phyloP scores from a whole-genome alignment of 2,888 invertebrate genomes.

The Teleiodes luculella region DNA sequence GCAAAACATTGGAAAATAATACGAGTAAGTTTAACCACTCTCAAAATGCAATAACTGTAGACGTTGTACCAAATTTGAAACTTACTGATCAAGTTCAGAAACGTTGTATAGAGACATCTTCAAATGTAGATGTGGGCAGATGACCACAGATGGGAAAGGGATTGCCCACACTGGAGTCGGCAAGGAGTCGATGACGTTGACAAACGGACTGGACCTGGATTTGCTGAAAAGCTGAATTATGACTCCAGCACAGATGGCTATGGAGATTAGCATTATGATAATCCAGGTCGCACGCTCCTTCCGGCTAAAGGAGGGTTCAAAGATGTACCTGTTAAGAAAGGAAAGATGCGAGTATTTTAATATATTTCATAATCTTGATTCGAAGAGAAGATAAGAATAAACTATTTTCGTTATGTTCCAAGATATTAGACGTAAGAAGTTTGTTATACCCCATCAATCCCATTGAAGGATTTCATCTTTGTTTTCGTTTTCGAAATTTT shows the following conservation, averaged over 20 bases:
- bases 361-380: neutral
- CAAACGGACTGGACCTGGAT: constrained; percentile 67
- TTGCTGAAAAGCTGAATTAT: constrained; percentile 61
- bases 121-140: constrained; percentile 67
- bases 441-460: too few relatives aligned
- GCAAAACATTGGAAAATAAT: constrained; percentile 6
- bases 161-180: constrained; percentile 71
- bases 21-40: too few relatives aligned
- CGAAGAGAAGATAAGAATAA: too few relatives aligned
- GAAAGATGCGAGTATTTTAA: neutral
- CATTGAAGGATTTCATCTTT: too few relatives aligned
- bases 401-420: too few relatives aligned
- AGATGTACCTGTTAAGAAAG: constrained; percentile 52
- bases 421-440: too few relatives aligned
- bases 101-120: constrained; percentile 57
- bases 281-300: constrained; percentile 63
- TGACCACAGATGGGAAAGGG: constrained; percentile 67
- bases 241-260: constrained; percentile 58
- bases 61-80: constrained; percentile 12
- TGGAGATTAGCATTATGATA: constrained; percentile 57
- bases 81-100: constrained; percentile 52
- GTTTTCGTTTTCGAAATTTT: too few relatives aligned
- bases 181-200: constrained; percentile 67
- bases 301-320: constrained; percentile 60
- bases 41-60: too few relatives aligned